These are phyloP conservation scores for Chionodraco myersi DNA, from an alignment of 2,113 vertebrate genomes.

Conservation along the genomic window DNA sequence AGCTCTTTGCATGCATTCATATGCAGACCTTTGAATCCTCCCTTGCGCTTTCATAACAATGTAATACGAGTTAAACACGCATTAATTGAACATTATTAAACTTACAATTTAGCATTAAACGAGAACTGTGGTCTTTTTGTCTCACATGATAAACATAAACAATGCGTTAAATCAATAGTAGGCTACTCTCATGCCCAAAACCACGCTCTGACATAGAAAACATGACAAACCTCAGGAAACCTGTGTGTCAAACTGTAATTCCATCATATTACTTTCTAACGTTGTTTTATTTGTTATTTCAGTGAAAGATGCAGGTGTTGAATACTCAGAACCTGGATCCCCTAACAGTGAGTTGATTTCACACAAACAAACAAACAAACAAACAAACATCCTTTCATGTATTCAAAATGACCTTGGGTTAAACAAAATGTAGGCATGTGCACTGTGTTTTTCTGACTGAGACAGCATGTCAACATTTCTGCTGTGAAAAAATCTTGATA, in stretches of 20 bases:
- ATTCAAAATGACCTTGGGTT: no score
- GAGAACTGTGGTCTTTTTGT: background rate
- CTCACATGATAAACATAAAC: background rate
- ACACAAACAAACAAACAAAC: background rate
- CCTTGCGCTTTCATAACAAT: background rate
- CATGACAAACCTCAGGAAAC: background rate
- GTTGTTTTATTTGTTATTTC: background rate
- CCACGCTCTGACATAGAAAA: background rate
- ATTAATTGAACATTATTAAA: background rate
- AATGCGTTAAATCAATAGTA: background rate
- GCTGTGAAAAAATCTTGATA: no score
- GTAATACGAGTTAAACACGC: no score
- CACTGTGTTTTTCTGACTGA: no score
- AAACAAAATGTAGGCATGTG: no score
- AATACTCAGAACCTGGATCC: background rate
- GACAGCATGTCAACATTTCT: no score
- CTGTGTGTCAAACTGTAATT: background rate
- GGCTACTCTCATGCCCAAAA: background rate
- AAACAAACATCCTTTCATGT: background rate
- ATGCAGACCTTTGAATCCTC: background rate
- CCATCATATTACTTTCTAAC: background rate
- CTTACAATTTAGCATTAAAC: no score
- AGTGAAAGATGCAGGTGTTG: accelerated
- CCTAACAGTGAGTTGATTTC: conserved; percentile 17
- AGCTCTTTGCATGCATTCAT: background rate